These are phyloP conservation scores for Zelostemma sp. DNA, from an alignment of 1,140 invertebrate species.

Conservation along the genomic window DNA sequence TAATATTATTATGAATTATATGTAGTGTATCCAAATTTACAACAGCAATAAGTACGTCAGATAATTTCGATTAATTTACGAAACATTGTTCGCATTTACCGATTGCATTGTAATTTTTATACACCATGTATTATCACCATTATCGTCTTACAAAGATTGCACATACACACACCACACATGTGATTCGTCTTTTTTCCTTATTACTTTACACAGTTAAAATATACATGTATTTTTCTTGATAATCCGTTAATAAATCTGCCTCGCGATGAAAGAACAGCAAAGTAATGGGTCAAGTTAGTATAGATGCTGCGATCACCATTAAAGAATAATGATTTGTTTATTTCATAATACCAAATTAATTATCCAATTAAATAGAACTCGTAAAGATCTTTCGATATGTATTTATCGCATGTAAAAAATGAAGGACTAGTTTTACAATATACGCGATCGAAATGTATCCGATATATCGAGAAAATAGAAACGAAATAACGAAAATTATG, in stretches of 20 bases:
- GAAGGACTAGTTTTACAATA: no score
- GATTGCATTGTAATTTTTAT: conserved; percentile 28
- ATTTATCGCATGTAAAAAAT: no score
- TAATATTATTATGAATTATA: conserved; percentile 55
- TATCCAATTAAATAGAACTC: no score
- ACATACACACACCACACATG: conserved; percentile 25
- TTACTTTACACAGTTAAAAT: neutral
- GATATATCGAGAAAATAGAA: no score
- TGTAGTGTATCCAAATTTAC: conserved; percentile 4
- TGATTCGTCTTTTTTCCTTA: neutral
- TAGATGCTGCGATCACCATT: neutral
- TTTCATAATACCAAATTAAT: no score
- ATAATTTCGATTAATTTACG: conserved; percentile 22
- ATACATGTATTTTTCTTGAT: neutral
- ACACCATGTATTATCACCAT: conserved; percentile 33
- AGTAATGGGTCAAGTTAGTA: neutral
- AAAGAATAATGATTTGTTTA: neutral
- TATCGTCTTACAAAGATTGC: conserved; percentile 45
- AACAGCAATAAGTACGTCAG: conserved; percentile 28
- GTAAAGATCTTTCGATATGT: no score
- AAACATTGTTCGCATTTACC: conserved; percentile 28
- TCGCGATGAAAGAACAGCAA: no score
- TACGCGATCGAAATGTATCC: no score
- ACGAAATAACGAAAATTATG: no score
- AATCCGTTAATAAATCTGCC: neutral